Base-by-base conservation (phyloP, 2,888 invertebrate genomes). In the Dicycla oo region DNA sequence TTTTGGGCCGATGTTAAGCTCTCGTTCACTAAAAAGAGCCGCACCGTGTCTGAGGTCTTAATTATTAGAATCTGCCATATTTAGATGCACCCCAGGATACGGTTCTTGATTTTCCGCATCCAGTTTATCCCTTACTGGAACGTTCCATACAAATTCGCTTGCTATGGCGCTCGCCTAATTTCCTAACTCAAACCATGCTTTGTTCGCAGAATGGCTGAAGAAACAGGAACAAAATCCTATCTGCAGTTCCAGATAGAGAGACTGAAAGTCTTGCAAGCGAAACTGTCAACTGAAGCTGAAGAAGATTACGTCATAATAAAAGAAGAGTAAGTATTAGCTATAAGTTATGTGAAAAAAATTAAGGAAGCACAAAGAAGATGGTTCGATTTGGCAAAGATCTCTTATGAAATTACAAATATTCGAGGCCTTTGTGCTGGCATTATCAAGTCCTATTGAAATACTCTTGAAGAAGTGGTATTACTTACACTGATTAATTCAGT, bases 181-280 rank as follows among this genome's bases (percentile, higher is more conserved):
- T 18, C 1, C n/a, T 58, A 53, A 75, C 47, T 49, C 3, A 51
- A 40, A 40, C 5, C 2, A 30, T 38, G 11, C 3, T 75, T 80
- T 86, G 77, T 62, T 89, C 88, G 15, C 88, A 94, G 94, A 43
- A 92, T 93, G 91, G 90, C 88, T 66, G 91, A 88, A 71, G 91
- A 94, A 73, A 92, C 90, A 80, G 90, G 89, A 47, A 93, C 94
- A 20, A 95, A 95, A 86, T 94, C 95, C 8, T 94, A 91, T 76
- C 87, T 94, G 40, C 94, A 95, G 83, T 87, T 93, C 75, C 94
- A 95, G 88, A 89, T 93, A 78, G 95, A 94, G 51, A 91, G 93
- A 79, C 87, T 96, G 13, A 94, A 95, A 80, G 87, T 90, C n/a
- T 87, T 95, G 62, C 92, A 91, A 84, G 94, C 93, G 10, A 95